Evolutionary conservation across 2,888 invertebrate species (phyloP).

Genomic region (Tachina fera): DNA sequence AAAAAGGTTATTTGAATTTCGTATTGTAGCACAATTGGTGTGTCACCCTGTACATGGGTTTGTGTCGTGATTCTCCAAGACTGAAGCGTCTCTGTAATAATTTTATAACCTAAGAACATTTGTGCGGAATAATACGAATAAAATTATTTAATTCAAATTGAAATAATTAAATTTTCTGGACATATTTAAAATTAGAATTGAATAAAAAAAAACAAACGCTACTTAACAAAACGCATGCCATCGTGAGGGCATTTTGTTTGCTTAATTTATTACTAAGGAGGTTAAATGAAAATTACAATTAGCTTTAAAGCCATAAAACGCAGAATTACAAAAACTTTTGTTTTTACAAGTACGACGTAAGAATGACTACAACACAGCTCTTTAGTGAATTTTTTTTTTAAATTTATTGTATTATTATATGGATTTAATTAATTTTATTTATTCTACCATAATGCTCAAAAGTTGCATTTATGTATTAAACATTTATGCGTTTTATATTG

Average conservation of each 20-base stretch:
- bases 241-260: conserved; percentile 53
- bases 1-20: no score
- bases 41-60: no score
- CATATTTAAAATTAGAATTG: conserved; percentile 52
- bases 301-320: background rate
- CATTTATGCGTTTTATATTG: background rate
- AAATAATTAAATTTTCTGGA: conserved; percentile 61
- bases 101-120: no score
- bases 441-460: background rate
- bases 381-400: background rate
- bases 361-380: background rate
- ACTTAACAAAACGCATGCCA: conserved; percentile 62
- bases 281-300: background rate
- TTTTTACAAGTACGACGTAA: background rate
- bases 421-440: background rate
- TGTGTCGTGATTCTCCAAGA: no score
- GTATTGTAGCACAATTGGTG: no score
- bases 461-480: background rate
- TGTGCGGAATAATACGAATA: no score
- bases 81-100: no score
- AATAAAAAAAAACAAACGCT: background rate
- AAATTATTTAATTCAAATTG: conserved; percentile 26
- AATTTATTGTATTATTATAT: background rate
- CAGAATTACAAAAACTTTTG: background rate
- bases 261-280: conserved; percentile 47